Conservation (phyloP, 1,140 invertebrate genomes). For the Zeugodacus cucurbitae region DNA sequence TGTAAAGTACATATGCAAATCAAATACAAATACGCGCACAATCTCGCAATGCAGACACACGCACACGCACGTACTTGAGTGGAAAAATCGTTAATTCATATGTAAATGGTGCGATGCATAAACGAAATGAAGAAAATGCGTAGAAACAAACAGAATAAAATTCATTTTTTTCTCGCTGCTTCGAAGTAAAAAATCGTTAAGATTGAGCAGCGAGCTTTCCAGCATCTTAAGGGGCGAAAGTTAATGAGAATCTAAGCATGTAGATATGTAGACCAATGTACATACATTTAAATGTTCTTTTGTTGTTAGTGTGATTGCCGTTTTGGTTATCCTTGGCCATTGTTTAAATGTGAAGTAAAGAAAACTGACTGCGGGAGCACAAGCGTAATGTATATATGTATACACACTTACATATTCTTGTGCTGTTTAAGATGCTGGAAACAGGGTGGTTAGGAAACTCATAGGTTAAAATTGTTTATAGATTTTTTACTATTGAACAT, state of each 20-base stretch:
- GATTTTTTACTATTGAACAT: not conserved
- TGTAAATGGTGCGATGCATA: not conserved
- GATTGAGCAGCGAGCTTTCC: not conserved
- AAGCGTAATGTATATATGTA: not conserved
- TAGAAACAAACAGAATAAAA: constrained; percentile 12
- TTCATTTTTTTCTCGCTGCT: not conserved
- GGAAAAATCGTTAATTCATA: constrained; percentile 34
- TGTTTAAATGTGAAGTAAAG: constrained; percentile 53
- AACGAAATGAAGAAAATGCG: constrained; percentile 25
- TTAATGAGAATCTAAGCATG: not conserved
- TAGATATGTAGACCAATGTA: not conserved
- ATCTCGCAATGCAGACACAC: not conserved
- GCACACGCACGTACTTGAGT: not conserved
- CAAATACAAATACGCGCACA: not conserved
- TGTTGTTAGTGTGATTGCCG: not conserved
- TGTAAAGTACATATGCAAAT: not conserved
- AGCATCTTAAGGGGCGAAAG: not conserved
- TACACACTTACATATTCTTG: not conserved
- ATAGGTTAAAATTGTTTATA: not conserved
- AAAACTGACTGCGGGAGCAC: not conserved
- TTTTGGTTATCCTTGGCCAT: constrained; percentile 13
- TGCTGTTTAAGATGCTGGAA: not conserved
- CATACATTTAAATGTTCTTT: not conserved
- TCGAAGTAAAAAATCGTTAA: not conserved
- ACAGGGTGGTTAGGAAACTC: not conserved